Percentiles rank a stretch among this genome's conserved stretches.
Conservation (phyloP, 2,113 vertebrate genomes). For the Lethenteron camtschaticum region DNA sequence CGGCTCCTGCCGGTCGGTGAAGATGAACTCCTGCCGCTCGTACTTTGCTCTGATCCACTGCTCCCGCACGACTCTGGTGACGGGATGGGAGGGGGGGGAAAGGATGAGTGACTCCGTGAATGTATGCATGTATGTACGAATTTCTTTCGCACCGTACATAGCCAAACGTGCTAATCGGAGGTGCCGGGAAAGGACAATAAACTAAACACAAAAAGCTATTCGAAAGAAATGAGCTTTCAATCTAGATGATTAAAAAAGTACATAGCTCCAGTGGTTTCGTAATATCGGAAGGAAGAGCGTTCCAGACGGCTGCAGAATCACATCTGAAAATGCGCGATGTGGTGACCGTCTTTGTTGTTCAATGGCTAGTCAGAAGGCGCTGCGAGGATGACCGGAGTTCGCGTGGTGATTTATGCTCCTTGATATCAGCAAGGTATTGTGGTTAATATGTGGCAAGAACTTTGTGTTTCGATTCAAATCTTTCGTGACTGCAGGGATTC, state of each 20-base stretch:
- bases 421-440: too few relatives aligned
- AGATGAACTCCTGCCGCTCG: slow-evolving; percentile 65
- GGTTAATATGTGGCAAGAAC: too few relatives aligned
- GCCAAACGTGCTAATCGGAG: slow-evolving; percentile 8
- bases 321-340: too few relatives aligned
- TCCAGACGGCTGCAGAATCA: too few relatives aligned
- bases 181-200: background rate
- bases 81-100: slow-evolving; percentile 9
- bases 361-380: too few relatives aligned
- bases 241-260: background rate
- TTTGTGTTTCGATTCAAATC: too few relatives aligned
- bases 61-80: slow-evolving; percentile 53
- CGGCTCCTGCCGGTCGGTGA: slow-evolving; percentile 68
- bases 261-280: too few relatives aligned
- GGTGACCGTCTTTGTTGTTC: too few relatives aligned
- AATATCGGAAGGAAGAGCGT: too few relatives aligned
- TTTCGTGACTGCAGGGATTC: too few relatives aligned
- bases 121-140: background rate
- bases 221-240: slow-evolving; percentile 7
- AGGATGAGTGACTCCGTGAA: background rate
- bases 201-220: slow-evolving; percentile 10
- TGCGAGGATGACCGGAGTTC: too few relatives aligned
- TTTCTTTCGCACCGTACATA: background rate
- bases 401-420: too few relatives aligned
- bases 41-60: slow-evolving; percentile 94